phyloP scores from a whole-genome alignment of 2,113 vertebrate genomes.

The Sterna hirundo region DNA sequence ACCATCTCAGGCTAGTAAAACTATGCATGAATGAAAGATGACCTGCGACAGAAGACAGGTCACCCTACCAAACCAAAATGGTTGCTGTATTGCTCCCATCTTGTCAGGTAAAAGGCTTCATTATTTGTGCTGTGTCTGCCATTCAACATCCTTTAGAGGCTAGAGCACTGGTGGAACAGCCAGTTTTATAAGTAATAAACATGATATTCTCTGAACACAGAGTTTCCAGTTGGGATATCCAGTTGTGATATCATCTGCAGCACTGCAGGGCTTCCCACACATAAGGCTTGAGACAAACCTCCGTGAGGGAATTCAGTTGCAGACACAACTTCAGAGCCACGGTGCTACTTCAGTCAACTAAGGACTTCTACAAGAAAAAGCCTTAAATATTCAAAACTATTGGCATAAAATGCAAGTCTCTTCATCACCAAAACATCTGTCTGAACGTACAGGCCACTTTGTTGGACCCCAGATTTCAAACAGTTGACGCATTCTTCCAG shows the following conservation, averaged over 20 bases:
- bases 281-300: neutral
- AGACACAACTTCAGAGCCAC: neutral
- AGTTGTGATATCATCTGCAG: neutral
- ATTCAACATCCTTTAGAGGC: neutral
- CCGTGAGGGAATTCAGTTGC: neutral
- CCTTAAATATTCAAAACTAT: constrained; percentile 7
- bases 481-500: neutral
- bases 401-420: neutral
- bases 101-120: neutral
- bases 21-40: neutral
- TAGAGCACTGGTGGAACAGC: neutral
- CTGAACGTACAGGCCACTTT: neutral
- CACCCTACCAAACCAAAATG: neutral
- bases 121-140: neutral
- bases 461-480: neutral
- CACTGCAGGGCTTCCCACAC: neutral
- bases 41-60: neutral
- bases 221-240: constrained; percentile 21
- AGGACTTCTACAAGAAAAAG: neutral
- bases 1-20: neutral
- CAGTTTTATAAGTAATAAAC: constrained; percentile 6
- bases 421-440: neutral
- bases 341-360: neutral
- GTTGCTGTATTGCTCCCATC: neutral
- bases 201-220: constrained; percentile 9